Base-by-base conservation (phyloP, 2,797 vertebrate genomes). In the Sparus aurata region DNA sequence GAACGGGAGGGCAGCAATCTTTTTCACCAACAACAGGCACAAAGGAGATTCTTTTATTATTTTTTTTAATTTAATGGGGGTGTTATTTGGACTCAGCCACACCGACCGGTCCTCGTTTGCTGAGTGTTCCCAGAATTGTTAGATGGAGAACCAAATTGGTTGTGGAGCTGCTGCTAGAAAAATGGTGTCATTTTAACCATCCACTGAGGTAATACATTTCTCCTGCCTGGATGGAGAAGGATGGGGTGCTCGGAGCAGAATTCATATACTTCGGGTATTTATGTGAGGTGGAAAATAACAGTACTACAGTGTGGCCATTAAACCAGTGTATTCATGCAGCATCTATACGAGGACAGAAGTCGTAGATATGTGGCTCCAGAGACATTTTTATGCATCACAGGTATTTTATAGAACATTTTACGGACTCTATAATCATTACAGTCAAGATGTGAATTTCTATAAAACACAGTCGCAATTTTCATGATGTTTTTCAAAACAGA, bases 101-200 rank as follows among this genome's bases (percentile, higher is more conserved):
- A 85, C 16, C 67, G 43, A 71, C 58, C 57, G 45, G 65, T 79
- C 62, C 69, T 84, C 60, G 73, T 88, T 79, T 85, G 75, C 82
- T 86, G 85, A 89, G 80, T 75, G 53, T 73, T 87, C 58, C 18
- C 61, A 66, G 77, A 78, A 75, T 50, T 74, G 83, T 83, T 34
- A 23, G 47, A 87, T 72, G 71, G 66, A 83, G 72, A 85, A 84
- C 65, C 63, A 85, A 90, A 88, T 84, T 86, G 86, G 72, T 89
- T 73, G 49, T 62, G 75, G 15, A 34, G 61, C 22, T 69, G 69
- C 66, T 25, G 68, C 61, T 55, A 53, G 61, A 89, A 90, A 88
- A 89, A 89, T 80, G 13, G 71, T 75, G 81, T 84, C 27, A 92
- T 89, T 91, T 90, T 62, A 85, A 73, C 73, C 73, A 81, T 83